Evolutionary conservation across 2,113 vertebrate species (phyloP).

Genomic region (Morone saxatilis): DNA sequence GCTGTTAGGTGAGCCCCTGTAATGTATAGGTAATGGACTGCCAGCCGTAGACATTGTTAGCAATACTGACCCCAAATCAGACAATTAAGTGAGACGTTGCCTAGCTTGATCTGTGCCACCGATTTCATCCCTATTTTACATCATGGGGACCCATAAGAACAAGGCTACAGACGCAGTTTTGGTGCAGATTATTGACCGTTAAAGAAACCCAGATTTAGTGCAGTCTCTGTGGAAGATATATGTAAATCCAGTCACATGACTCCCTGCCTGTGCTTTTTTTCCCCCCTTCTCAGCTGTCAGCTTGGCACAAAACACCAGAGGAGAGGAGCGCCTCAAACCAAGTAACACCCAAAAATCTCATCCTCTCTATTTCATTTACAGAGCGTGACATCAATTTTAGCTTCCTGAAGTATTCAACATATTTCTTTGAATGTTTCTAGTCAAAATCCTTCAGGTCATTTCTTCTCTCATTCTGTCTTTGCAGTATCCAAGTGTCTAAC

Average conservation of each 20-base stretch:
- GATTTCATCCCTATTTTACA: not conserved
- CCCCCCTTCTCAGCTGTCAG: constrained; percentile 87
- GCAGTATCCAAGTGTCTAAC: constrained; percentile 92
- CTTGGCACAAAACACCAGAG: constrained; percentile 84
- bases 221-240: constrained; percentile 6
- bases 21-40: constrained; percentile 18
- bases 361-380: constrained; percentile 1
- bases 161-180: constrained; percentile 2
- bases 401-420: not conserved
- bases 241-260: constrained; percentile 19
- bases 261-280: not conserved
- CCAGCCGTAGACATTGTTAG: not conserved
- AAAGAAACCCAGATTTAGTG: constrained; percentile 1
- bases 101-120: not conserved
- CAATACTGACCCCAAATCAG: constrained; percentile 29
- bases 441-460: not conserved
- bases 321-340: constrained; percentile 86
- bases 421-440: not conserved
- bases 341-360: constrained; percentile 81
- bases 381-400: not conserved
- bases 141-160: not conserved
- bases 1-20: constrained; percentile 88
- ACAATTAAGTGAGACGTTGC: not conserved
- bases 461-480: constrained; percentile 20
- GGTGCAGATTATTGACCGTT: not conserved